Base-by-base conservation (phyloP, 2,113 vertebrate genomes). In the Smithornis capensis region DNA sequence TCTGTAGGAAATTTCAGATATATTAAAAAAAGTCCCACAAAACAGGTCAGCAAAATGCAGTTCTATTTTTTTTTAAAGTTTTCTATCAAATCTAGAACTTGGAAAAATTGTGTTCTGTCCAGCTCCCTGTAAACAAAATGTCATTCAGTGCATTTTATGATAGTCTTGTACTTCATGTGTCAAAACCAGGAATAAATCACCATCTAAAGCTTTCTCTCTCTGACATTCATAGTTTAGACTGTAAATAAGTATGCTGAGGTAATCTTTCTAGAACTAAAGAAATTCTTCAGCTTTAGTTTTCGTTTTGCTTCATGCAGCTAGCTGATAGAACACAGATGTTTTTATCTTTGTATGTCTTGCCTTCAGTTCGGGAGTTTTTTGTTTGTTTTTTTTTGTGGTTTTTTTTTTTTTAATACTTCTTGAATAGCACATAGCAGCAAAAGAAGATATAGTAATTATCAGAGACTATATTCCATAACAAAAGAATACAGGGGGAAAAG, bases 161-260 rank as follows among this genome's bases (percentile, higher is more conserved):
- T 29, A 70, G 16, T 50, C 44, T 62, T 83, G 23, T 44, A 52
- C 49, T 22, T 85, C 19, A 38, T 71, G 37, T 71, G 42, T 85
- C 78, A 95, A 88, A 83, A 38, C 50, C 42, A 92, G 89, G 59
- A 73, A 90, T 73, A 94, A 94, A 83, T 90, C 82, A 40, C 33
- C 55, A 11, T 47, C 77, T 69, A n/a, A 84, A 76, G 23, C 88
- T 81, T 87, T 77, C 76, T 13, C 59, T 85, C 53, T 53, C 78
- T 88, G 87, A 77, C 59, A 80, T 85, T 83, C 42, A 19, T 37
- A 19, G 42, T 74, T 88, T 59, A 87, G 63, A 69, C 24, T 92
- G 53, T 57, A 85, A n/a, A 91, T 64, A 91, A 40, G 5, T 57
- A 28, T 38, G 37, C 29, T 83, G 57, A 70, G 50, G 9, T 76